phyloP scores from a whole-genome alignment of 2,113 vertebrate species.

The Indri indri region DNA sequence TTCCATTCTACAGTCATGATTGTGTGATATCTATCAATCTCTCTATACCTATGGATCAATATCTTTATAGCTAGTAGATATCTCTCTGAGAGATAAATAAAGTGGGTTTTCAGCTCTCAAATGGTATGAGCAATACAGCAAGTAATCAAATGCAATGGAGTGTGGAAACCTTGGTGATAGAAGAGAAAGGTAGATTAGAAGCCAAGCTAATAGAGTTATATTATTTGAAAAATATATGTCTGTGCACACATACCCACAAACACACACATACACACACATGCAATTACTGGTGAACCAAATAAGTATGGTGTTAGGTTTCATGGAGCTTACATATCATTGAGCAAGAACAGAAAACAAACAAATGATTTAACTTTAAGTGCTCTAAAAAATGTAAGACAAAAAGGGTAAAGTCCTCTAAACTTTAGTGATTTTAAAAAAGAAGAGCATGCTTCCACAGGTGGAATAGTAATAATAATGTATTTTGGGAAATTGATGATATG shows the following conservation, averaged over 20 bases:
- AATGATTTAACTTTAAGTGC: background rate
- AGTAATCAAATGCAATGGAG: background rate
- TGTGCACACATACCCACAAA: fast-evolving
- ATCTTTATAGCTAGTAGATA: background rate
- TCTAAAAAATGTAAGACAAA: background rate
- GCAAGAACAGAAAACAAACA: background rate
- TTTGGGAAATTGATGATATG: background rate
- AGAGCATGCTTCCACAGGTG: background rate
- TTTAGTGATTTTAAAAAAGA: background rate
- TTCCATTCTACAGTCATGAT: background rate
- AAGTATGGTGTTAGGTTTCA: background rate
- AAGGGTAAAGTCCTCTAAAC: background rate
- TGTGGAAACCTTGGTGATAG: background rate
- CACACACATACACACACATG: background rate
- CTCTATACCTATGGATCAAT: background rate
- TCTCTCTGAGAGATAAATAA: background rate
- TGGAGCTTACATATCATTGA: background rate
- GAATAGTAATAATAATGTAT: background rate
- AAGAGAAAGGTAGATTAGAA: background rate
- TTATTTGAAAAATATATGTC: background rate
- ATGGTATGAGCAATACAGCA: background rate
- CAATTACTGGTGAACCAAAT: background rate
- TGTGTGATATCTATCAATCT: background rate
- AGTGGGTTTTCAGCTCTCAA: background rate
- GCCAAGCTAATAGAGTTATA: background rate